Conservation (phyloP, 2,888 invertebrate species). For the Pachliopta kotzebuea region DNA sequence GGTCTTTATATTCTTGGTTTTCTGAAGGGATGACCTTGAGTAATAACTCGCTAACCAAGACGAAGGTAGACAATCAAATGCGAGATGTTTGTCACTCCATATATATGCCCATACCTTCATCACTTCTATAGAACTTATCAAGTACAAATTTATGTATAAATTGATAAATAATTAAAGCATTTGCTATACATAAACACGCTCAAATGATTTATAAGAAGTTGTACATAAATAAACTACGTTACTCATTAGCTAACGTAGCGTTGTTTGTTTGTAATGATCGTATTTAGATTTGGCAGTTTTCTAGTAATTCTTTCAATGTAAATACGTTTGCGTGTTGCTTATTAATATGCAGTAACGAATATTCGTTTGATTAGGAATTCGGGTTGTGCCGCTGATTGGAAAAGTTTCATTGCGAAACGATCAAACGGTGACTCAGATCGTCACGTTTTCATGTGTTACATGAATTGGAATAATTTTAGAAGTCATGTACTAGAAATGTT, state of each 20-base stretch:
- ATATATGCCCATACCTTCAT: too few relatives aligned
- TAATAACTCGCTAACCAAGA: too few relatives aligned
- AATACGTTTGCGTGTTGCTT: slow-evolving; percentile 14
- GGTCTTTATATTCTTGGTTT: too few relatives aligned
- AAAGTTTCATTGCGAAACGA: background rate
- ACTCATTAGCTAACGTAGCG: slow-evolving; percentile 29
- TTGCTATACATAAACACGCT: background rate
- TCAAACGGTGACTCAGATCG: background rate
- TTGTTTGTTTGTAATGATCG: slow-evolving; percentile 23
- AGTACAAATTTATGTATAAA: background rate
- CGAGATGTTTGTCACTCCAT: too few relatives aligned
- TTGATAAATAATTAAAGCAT: background rate
- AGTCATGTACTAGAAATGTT: background rate
- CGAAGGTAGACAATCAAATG: too few relatives aligned
- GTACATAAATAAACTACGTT: slow-evolving; percentile 2
- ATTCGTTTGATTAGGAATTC: slow-evolving; percentile 2
- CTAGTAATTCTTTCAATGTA: slow-evolving; percentile 24
- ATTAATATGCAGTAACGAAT: slow-evolving; percentile 16
- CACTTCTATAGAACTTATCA: too few relatives aligned
- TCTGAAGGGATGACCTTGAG: too few relatives aligned
- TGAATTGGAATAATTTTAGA: background rate
- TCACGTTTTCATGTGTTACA: background rate
- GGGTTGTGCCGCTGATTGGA: background rate
- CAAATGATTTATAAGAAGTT: background rate
- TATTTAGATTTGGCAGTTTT: slow-evolving; percentile 27